Evolutionary conservation across 2,888 invertebrate species (phyloP), one percentile per base, ranked within the genome.

Genomic region (Stenchaetothrips biformis): DNA sequence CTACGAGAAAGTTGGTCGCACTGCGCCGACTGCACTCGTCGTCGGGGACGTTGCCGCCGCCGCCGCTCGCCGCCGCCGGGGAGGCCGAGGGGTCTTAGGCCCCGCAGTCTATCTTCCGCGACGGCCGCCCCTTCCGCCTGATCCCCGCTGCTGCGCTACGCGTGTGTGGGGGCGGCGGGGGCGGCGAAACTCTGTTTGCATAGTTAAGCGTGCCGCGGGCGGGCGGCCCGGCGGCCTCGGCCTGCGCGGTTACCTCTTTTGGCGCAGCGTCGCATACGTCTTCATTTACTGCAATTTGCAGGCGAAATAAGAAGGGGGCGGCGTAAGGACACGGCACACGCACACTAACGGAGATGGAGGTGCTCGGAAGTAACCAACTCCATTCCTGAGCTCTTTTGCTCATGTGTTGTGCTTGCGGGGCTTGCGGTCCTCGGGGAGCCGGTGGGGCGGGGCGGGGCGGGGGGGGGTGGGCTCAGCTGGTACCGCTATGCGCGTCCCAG

Each of bases 261-360:
- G 18, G 6, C 37, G 37, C 37, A 37, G 37, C 13, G 59, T 59
- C 59, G 59, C 59, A 59, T 59, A 59, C 59, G 16, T 59, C 59
- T 59, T 59, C 59, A 59, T 59, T 59, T 59, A 18, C 16, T 13
- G 59, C 59, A 59, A 13, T 59, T 59, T 59, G 18, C 16, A 59
- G 59, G 59, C 59, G 18, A 59, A 59, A 59, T 59, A 59, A 59
- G 59, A 59, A 59, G 59, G 59, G 59, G 59, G 59, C 59, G 18
- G 59, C 8, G 18, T 59, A 59, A 59, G 59, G 59, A 59, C 59
- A 59, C 59, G 13, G 16, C 53, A 53, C 53, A 53, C 53, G 16
- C 53, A 53, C 53, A 53, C 53, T 13, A 9, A 53, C 53, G 53
- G 13, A 53, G 16, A 16, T 16, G 37, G 16, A 53, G 16, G 59